These are phyloP conservation scores for Pachydiplax longipennis DNA, from an alignment of 2,888 invertebrate genomes.

Conservation along the genomic window DNA sequence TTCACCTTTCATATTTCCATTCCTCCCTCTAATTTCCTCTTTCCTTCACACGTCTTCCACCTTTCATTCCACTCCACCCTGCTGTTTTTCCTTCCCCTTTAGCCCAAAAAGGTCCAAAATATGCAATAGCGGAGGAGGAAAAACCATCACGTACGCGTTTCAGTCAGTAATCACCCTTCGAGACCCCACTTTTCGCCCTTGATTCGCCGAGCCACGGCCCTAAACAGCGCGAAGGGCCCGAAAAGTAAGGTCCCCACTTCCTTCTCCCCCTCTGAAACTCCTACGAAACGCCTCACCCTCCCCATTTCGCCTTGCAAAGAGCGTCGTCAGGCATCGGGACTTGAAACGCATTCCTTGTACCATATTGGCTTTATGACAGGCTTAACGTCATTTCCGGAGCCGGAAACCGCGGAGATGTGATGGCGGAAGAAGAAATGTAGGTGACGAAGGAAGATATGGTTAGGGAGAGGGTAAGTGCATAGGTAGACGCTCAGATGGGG, in stretches of 20 bases:
- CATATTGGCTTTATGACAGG: background rate
- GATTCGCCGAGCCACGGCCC: background rate
- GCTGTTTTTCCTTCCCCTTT: background rate
- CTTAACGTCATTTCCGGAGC: background rate
- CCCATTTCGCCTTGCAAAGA: background rate
- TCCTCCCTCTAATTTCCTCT: background rate
- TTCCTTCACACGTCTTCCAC: background rate
- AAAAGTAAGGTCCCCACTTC: background rate
- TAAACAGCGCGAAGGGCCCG: background rate
- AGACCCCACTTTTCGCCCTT: background rate
- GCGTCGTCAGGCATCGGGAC: background rate
- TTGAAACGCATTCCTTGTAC: background rate
- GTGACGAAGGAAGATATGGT: background rate
- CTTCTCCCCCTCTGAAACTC: background rate
- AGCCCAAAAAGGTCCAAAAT: background rate
- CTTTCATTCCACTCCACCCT: background rate
- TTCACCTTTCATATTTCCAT: too few relatives aligned
- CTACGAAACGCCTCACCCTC: background rate
- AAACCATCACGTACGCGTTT: background rate
- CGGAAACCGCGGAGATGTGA: background rate
- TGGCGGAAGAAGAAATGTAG: background rate
- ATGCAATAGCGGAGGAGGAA: background rate
- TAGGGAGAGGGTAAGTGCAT: background rate
- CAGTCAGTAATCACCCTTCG: background rate
- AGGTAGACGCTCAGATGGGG: background rate